phyloP scores from a whole-genome alignment of 2,797 vertebrate species.

The Oreortyx pictus region DNA sequence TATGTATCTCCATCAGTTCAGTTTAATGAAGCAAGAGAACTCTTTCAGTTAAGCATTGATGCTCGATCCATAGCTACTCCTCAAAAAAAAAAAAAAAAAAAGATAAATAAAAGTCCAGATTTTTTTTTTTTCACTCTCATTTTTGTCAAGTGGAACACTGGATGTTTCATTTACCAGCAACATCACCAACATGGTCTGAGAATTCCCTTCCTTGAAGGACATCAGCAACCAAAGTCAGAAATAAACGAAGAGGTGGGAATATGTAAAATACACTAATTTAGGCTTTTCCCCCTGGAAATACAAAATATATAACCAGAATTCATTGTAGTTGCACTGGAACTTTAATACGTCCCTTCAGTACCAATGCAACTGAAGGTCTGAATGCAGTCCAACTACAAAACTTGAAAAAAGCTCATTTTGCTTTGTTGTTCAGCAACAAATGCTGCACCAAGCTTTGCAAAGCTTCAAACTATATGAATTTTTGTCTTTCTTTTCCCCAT shows the following conservation, averaged over 20 bases:
- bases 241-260: not conserved
- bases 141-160: not conserved
- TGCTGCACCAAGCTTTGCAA: not conserved
- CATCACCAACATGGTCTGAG: not conserved
- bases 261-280: not conserved
- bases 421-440: not conserved
- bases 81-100: no score
- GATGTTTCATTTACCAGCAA: not conserved
- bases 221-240: not conserved
- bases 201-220: not conserved
- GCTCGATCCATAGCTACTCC: not conserved
- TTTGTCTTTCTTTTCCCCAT: not conserved
- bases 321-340: not conserved
- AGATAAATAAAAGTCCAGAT: not conserved
- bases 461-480: not conserved
- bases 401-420: not conserved
- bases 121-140: not conserved
- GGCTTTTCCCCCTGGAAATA: not conserved
- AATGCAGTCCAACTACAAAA: not conserved
- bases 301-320: not conserved
- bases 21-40: not conserved
- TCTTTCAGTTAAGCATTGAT: not conserved
- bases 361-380: not conserved
- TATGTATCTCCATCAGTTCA: not conserved
- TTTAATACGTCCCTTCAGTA: not conserved